A percentile compares a stretch with the other conserved stretches of the same genome.
Evolutionary conservation across 2,797 vertebrate species (phyloP).

Genomic region (Okamejei kenojei): DNA sequence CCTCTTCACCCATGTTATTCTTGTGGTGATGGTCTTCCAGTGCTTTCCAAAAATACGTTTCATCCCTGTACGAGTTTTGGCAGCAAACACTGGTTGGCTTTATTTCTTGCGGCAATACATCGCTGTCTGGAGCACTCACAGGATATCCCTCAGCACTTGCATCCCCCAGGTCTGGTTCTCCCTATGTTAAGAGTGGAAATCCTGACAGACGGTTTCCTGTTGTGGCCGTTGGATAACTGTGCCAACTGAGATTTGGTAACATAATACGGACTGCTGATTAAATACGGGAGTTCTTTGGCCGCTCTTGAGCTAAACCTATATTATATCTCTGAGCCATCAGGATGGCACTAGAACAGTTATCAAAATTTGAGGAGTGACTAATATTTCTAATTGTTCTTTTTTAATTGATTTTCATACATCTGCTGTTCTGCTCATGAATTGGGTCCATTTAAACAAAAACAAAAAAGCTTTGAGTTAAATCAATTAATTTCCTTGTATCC

Average conservation of each 20-base stretch:
- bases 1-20: background rate
- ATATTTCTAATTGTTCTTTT: background rate
- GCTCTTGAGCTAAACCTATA: background rate
- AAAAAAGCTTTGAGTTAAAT: background rate
- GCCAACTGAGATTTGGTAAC: background rate
- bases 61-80: background rate
- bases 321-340: background rate
- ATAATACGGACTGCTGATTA: background rate
- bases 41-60: background rate
- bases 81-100: background rate
- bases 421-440: background rate
- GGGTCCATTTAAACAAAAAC: background rate
- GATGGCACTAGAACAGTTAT: background rate
- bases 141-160: background rate
- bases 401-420: background rate
- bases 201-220: background rate
- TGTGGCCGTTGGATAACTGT: background rate
- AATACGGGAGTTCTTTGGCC: background rate
- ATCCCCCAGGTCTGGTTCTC: background rate
- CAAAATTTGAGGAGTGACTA: background rate
- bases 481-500: too few species aligned
- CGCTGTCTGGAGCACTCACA: background rate
- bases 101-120: background rate
- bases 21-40: background rate
- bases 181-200: background rate